Evolutionary conservation across 1,140 invertebrate species (phyloP), one percentile per base, ranked within the genome.

Genomic region (Drosophila paulistorum): DNA sequence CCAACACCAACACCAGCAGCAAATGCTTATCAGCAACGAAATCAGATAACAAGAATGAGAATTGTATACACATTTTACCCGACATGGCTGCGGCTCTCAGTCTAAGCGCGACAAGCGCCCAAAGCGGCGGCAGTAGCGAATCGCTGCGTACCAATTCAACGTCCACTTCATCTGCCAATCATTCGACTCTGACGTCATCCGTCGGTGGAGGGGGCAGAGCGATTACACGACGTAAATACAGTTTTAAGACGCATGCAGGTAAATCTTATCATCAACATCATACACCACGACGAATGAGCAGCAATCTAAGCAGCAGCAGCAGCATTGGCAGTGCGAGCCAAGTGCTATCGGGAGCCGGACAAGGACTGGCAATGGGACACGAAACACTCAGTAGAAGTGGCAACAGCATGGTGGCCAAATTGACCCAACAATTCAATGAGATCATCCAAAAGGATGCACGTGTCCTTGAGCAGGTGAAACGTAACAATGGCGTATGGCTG

Each of bases 391-490:
- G 41, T 41, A 10, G 10, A 55, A 42, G 35, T 10, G 55, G 66
- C 13, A 64, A 20, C 23, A 93, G 85, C 68, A 72, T 91, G 62
- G 93, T 93, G 45, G 92, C 92, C 33, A 91, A 93, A 66, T 71
- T 93, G 55, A 93, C 93, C 5, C 92, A 92, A 41, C 93, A 93
- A 64, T 93, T 93, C 70, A 93, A 93, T 79, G 86, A 93, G 74
- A 85, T 93, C 59, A 92, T 92, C 62, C 90, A 91, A 35, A 91
- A 92, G 48, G 92, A 92, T 67, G 73, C 71, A 1, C 74, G 75
- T 0, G 64, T 93, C 0, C 71, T 92, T 51, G 87, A 92, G 63
- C 91, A 93, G 65, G 91, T 92, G 7, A 93, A 93, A 71, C 77
- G 81, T 2, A 90, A 90, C 42, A 86, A 92, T 59, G 92, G 90